A percentile compares a stretch with the other conserved stretches of the same genome.
Evolutionary conservation across 2,113 vertebrate species (phyloP).

Genomic region (Neoarius graeffei): DNA sequence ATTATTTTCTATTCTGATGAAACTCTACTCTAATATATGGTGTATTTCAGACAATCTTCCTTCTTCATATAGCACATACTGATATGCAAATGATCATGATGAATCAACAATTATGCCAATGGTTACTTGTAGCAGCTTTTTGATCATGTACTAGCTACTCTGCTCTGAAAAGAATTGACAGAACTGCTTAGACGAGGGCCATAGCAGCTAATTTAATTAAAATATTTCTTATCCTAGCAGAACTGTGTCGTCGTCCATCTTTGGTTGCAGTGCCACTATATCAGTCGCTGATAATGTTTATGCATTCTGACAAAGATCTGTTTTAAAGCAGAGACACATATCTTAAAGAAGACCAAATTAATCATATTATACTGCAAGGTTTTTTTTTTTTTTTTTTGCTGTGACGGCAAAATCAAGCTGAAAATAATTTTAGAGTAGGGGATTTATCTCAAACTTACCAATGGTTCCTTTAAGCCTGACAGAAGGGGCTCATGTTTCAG

Average conservation of each 20-base stretch:
- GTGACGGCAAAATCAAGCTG: background rate
- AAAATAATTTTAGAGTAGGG: background rate
- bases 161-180: background rate
- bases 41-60: background rate
- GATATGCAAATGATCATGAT: background rate
- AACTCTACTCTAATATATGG: background rate
- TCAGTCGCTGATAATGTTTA: background rate
- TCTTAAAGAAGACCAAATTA: background rate
- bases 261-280: background rate
- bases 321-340: background rate
- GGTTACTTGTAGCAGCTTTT: background rate
- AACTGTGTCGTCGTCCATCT: background rate
- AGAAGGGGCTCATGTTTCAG: constrained; percentile 27
- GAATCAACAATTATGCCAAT: background rate
- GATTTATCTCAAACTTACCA: background rate
- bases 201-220: background rate
- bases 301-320: background rate
- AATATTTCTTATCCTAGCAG: background rate
- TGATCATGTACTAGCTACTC: background rate
- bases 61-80: background rate
- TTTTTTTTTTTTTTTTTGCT: background rate
- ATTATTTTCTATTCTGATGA: background rate
- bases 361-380: background rate
- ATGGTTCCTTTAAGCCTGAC: background rate
- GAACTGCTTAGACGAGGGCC: background rate